phyloP scores from a whole-genome alignment of 2,797 vertebrate genomes.

The Varecia variegata region DNA sequence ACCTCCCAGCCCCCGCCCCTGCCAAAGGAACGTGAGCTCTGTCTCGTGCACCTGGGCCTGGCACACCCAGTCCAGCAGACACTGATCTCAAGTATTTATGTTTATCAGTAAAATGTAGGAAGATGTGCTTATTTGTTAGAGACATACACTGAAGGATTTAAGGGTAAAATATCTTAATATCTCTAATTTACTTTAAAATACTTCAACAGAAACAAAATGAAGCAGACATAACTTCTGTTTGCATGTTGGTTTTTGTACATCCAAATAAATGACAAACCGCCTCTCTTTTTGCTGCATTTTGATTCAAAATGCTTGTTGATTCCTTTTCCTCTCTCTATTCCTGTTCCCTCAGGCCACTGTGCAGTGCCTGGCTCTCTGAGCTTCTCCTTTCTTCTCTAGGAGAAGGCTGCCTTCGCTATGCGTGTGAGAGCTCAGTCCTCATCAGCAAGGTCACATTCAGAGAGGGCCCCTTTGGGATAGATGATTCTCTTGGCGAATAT shows the following conservation, averaged over 20 bases:
- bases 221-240: neutral
- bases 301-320: neutral
- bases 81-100: neutral
- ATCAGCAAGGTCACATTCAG: neutral
- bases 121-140: neutral
- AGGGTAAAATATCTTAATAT: neutral
- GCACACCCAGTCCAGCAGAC: neutral
- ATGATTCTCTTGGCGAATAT: neutral
- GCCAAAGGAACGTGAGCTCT: neutral
- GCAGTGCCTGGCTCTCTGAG: neutral
- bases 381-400: neutral
- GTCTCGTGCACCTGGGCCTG: neutral
- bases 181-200: neutral
- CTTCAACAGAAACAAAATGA: neutral
- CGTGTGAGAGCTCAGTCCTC: neutral
- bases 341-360: neutral
- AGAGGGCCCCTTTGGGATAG: neutral
- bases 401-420: neutral
- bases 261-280: neutral
- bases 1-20: neutral
- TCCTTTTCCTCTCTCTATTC: neutral
- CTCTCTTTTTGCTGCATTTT: neutral
- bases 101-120: neutral
- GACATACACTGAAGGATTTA: neutral
- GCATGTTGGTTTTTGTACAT: neutral